Percentiles rank a stretch among this genome's conserved stretches.
These are phyloP conservation scores for Oscheius sp. DNA, from an alignment of 2,888 invertebrate species.

Conservation along the genomic window DNA sequence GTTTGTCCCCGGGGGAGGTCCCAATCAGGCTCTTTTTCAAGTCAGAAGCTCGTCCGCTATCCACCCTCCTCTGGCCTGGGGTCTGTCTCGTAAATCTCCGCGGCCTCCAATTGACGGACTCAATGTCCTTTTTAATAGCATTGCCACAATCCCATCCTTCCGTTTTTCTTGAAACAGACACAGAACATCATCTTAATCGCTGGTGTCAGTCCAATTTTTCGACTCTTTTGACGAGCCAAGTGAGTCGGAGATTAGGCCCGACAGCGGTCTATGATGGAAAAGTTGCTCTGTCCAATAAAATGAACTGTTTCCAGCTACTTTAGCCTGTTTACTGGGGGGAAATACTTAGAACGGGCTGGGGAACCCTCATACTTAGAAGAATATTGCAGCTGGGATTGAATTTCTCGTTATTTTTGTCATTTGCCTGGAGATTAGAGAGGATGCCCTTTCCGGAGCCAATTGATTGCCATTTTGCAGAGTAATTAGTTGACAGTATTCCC, in stretches of 20 bases:
- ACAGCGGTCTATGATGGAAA: too few relatives aligned
- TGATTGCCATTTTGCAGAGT: too few relatives aligned
- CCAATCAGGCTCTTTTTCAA: slow-evolving; percentile 29
- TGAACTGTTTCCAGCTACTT: background rate
- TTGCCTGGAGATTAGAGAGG: too few relatives aligned
- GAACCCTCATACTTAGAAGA: too few relatives aligned
- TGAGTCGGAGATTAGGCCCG: background rate
- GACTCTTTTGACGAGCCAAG: background rate
- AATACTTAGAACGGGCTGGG: too few relatives aligned
- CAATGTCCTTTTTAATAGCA: slow-evolving; percentile 37
- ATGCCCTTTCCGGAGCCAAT: too few relatives aligned
- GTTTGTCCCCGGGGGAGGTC: background rate
- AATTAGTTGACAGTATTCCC: too few relatives aligned
- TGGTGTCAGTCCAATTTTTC: background rate
- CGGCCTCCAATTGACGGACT: slow-evolving; percentile 36
- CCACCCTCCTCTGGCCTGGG: background rate
- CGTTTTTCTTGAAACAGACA: background rate
- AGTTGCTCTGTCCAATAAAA: background rate
- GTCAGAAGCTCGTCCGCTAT: slow-evolving; percentile 13
- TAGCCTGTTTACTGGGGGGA: background rate
- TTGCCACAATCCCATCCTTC: slow-evolving; percentile 34
- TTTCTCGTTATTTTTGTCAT: too few relatives aligned
- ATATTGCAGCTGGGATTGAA: too few relatives aligned
- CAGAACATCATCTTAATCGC: background rate
- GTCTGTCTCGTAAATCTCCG: slow-evolving; percentile 31